Evolutionary conservation across 2,113 vertebrate species (phyloP), one percentile per base, ranked within the genome.

Genomic region (Piprites chloris): DNA sequence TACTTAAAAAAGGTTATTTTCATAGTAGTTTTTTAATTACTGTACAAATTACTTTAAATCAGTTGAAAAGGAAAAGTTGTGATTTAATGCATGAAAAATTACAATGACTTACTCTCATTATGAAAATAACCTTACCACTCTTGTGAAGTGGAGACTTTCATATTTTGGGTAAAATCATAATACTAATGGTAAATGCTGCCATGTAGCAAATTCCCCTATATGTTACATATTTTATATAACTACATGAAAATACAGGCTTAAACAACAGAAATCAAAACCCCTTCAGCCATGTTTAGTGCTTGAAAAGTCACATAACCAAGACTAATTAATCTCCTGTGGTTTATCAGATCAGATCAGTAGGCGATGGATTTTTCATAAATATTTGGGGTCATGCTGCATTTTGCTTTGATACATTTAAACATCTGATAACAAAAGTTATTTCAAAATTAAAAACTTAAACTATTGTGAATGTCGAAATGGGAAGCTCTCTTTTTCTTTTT

Each of bases 261-360:
- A 16, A 68, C 16, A 68, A 86, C 52, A 86, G 85, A 92, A 90
- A 85, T 52, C 17, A 83, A 96, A 95, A 56, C 4, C 65, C 82
- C 52, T 88, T 92, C 68, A 93, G 82, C 59, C 68, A 90, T 84
- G 23, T 84, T 93, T 90, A 96, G 79, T 63, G 56, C 79, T 88
- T 93, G 72, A 78, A 93, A 94, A 92, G 75, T 92, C 90, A 77
- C n/a, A 33, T 90, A 85, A 85, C 55, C 63, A 87, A 66, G 58
- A 73, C 50, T 97, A 96, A 94, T 94, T 96, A 90, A 90, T 86
- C 88, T 91, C 90, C 87, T 82, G 90, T 78, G 93, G 68, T 63
- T 96, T 85, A 86, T 95, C 85, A 92, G 55, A 72, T 89, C 84
- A 87, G 68, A 92, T 87, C 77, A 72, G 73, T 79, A 92, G 66